Conservation (phyloP, 2,888 invertebrate genomes). For the Minunthozetes semirufus region DNA sequence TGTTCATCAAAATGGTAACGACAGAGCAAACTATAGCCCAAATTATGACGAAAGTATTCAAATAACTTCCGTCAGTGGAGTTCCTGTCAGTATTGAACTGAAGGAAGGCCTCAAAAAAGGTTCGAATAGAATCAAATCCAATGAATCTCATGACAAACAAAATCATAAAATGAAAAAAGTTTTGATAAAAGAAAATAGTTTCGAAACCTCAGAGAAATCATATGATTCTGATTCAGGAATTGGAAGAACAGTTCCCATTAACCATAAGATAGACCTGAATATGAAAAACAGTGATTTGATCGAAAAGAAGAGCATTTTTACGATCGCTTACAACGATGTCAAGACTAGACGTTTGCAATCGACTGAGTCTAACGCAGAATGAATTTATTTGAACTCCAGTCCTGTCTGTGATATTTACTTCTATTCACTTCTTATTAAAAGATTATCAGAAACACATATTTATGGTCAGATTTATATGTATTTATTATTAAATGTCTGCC, state of each 20-base stretch:
- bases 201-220: conserved; percentile 39
- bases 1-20: not conserved
- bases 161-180: conserved; percentile 18
- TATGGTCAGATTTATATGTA: no score
- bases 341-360: conserved; percentile 37
- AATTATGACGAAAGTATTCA: conserved; percentile 10
- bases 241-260: conserved; percentile 39
- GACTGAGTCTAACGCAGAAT: not conserved
- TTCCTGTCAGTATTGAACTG: conserved; percentile 18
- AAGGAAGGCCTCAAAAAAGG: not conserved
- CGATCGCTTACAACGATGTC: conserved; percentile 84
- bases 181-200: conserved; percentile 36
- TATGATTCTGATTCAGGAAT: conserved; percentile 43
- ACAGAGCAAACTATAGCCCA: not conserved
- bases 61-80: conserved; percentile 21
- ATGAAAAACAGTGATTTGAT: conserved; percentile 44
- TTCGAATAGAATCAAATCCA: not conserved
- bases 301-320: conserved; percentile 86
- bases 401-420: conserved; percentile 11
- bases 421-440: not conserved
- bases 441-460: not conserved
- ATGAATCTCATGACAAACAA: not conserved
- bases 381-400: not conserved
- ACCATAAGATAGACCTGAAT: conserved; percentile 23
- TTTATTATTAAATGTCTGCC: no score